Conservation (phyloP, 2,888 invertebrate genomes). For the Lordiphosa andalusiaca region DNA sequence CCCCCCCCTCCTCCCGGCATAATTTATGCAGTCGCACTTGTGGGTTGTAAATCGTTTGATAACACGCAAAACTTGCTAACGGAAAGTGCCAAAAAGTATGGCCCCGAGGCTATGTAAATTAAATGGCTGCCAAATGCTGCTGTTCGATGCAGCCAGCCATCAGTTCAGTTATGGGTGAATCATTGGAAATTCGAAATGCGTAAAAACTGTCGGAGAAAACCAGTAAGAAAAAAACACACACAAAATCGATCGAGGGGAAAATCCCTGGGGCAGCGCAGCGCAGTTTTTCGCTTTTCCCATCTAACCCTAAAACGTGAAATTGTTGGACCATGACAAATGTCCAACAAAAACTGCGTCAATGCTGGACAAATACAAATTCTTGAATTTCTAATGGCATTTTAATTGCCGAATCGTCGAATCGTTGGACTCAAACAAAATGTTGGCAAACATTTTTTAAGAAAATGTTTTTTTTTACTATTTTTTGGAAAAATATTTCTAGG, state of each 20-base stretch:
- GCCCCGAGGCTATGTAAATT: conserved; percentile 44
- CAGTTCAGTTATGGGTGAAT: conserved; percentile 1
- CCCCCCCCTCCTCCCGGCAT: conserved; percentile 34
- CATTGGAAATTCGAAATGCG: conserved; percentile 12
- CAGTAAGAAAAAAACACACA: neutral
- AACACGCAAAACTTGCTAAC: conserved; percentile 68
- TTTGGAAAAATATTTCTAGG: no score
- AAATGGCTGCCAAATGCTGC: conserved; percentile 7
- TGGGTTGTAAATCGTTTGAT: conserved; percentile 70
- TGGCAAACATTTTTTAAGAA: no score
- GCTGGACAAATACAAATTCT: no score
- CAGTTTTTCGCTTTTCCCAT: neutral
- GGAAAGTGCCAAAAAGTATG: conserved; percentile 61
- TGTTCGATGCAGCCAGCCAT: conserved; percentile 5
- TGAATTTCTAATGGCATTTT: no score
- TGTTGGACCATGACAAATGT: no score
- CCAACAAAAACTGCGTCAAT: no score
- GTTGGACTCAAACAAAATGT: no score
- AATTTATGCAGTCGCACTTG: conserved; percentile 73
- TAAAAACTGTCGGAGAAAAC: conserved; percentile 5
- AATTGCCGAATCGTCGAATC: no score
- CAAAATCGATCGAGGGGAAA: conserved; percentile 2
- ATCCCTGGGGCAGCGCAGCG: conserved; percentile 27
- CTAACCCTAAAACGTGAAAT: conserved; percentile 19
- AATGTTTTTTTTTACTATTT: no score